phyloP scores from a whole-genome alignment of 1,140 invertebrate genomes.

The Coelopa frigida region DNA sequence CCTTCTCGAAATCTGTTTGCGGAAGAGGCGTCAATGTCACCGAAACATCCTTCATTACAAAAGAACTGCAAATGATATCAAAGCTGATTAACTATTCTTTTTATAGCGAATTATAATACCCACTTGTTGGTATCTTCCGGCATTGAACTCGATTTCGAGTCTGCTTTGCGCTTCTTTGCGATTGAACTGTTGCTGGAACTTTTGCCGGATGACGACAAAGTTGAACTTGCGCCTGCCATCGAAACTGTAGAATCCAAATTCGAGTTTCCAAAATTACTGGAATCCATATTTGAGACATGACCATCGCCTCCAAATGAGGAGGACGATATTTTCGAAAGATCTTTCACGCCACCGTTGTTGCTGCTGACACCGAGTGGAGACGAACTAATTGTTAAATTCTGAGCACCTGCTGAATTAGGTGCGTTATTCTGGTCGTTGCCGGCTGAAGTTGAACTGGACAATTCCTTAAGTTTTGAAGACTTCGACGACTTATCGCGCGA shows the following conservation, averaged over 20 bases:
- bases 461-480: slow-evolving; percentile 37
- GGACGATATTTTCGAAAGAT: too few relatives aligned
- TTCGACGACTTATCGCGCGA: slow-evolving; percentile 38
- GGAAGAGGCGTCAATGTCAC: slow-evolving; percentile 37
- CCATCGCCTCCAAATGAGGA: too few relatives aligned
- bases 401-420: slow-evolving; percentile 7
- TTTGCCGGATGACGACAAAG: background rate
- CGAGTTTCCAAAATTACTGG: background rate
- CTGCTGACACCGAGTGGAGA: slow-evolving; percentile 2
- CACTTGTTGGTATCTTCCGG: slow-evolving; percentile 36
- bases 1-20: slow-evolving; percentile 37
- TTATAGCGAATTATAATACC: background rate
- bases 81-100: background rate
- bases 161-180: slow-evolving; percentile 37
- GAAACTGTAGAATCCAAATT: background rate
- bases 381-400: background rate
- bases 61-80: slow-evolving; percentile 17
- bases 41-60: slow-evolving; percentile 40
- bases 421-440: slow-evolving; percentile 24
- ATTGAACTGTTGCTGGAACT: slow-evolving; percentile 7
- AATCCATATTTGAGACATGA: background rate
- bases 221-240: background rate
- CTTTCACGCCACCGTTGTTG: background rate
- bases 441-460: slow-evolving; percentile 6
- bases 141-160: slow-evolving; percentile 22